Evolutionary conservation across 2,113 vertebrate genomes (phyloP), one percentile per base, ranked within the genome.

Genomic region (Zapus hudsonius): DNA sequence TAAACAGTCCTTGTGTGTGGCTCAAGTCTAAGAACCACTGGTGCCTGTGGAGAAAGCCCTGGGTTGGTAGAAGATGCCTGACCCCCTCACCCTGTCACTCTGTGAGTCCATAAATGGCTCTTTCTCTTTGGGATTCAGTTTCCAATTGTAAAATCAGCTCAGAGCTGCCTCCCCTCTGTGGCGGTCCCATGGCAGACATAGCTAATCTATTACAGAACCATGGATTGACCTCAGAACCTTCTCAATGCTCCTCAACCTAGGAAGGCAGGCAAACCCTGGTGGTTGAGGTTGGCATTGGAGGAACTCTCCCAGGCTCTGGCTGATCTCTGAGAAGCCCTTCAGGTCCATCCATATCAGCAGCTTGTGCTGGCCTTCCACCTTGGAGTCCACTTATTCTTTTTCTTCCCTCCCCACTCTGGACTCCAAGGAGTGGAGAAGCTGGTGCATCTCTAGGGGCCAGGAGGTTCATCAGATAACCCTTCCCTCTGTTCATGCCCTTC

Each of bases 161-260:
- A 29, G 38, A 25, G 27, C 19, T 33, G 15, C 9, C 64, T 29
- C 38, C 38, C 27, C 3, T 17, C 13, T 23, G 0, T 0, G 12
- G 8, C 8, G 66, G 20, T 40, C 3, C 55, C 70, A 31, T 20
- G 64, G 73, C 61, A 78, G 81, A 83, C 67, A 23, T 55, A 5
- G 20, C 63, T 79, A 42, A 83, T 59, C 52, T 23, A 42, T 40
- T 2, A 5, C 27, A 29, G 67, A 75, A 16, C 44, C 64, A 16
- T 25, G 27, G 44, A n/a, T 8, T 10, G 33, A 47, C 59, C 69
- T 1, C 4, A 52, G 38, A 33, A 31, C 42, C 36, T 57, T 72
- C 59, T 79, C 31, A 33, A 52, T 52, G 87, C 29, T 10, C 2
- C 2, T 19, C 6, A 20, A 8, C 20, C 23, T 33, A 7, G 47